Evolutionary conservation across 2,888 invertebrate genomes (phyloP).

Genomic region (Exocentrus adspersus): DNA sequence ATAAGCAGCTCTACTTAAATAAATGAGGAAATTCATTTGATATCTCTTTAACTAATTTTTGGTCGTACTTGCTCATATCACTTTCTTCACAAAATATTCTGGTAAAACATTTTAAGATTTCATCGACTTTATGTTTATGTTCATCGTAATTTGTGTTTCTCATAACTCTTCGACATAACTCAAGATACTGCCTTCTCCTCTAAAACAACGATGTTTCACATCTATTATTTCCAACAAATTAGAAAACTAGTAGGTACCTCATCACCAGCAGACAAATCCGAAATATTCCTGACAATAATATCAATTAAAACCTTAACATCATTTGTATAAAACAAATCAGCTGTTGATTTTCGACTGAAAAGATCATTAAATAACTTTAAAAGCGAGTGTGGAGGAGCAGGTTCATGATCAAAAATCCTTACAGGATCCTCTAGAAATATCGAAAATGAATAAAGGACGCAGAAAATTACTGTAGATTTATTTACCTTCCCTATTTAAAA

Average conservation of each 20-base stretch:
- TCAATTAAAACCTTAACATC: conserved; percentile 94
- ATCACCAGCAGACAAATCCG: conserved; percentile 90
- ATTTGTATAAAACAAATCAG: conserved; percentile 92
- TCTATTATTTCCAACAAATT: background rate
- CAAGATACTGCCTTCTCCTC: conserved; percentile 82
- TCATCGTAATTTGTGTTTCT: conserved; percentile 84
- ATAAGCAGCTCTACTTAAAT: conserved; percentile 65
- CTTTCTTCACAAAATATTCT: conserved; percentile 87
- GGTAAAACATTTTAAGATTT: conserved; percentile 85
- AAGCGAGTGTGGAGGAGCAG: conserved; percentile 84
- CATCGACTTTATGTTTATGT: conserved; percentile 82
- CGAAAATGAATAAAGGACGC: background rate
- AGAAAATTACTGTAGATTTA: background rate
- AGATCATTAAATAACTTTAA: conserved; percentile 89
- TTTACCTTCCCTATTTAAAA: conserved; percentile 93
- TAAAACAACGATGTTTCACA: conserved; percentile 54
- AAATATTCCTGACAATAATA: conserved; percentile 89
- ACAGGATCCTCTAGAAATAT: conserved; percentile 82
- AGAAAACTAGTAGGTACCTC: conserved; percentile 65
- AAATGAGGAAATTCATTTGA: conserved; percentile 86
- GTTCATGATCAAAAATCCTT: conserved; percentile 84
- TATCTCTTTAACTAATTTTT: conserved; percentile 81
- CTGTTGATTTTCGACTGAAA: conserved; percentile 81
- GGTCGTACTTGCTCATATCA: conserved; percentile 78
- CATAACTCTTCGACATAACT: conserved; percentile 81